These are phyloP conservation scores for Folsomia candida DNA, from an alignment of 2,888 invertebrate species.

Conservation along the genomic window DNA sequence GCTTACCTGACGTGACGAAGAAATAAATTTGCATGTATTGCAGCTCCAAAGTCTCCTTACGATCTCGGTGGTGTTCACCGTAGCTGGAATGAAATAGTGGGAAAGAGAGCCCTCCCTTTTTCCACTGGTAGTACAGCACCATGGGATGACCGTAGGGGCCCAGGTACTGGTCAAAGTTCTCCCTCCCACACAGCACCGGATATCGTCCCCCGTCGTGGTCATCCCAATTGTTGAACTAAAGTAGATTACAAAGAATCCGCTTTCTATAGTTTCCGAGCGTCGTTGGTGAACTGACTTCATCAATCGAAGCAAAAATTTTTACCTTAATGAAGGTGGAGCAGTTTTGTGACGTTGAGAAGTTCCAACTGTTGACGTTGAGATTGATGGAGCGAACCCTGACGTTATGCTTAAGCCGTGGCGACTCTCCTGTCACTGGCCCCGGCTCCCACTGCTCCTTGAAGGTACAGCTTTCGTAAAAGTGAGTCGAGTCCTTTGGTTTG, in stretches of 20 bases:
- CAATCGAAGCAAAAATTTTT: too few species aligned
- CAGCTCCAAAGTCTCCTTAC: slow-evolving; percentile 23
- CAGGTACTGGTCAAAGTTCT: slow-evolving; percentile 36
- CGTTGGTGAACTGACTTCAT: too few species aligned
- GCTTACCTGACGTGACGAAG: slow-evolving; percentile 23
- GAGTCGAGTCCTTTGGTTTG: slow-evolving; percentile 11
- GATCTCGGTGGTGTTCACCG: slow-evolving; percentile 22
- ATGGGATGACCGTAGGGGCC: slow-evolving; percentile 35
- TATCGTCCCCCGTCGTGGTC: slow-evolving; percentile 26
- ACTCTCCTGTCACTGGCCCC: not conserved
- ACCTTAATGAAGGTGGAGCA: slow-evolving; percentile 39
- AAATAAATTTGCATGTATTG: slow-evolving; percentile 42
- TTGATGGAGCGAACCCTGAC: slow-evolving; percentile 38
- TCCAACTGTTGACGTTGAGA: slow-evolving; percentile 33
- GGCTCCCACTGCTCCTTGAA: slow-evolving; percentile 14
- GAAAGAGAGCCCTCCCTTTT: slow-evolving; percentile 32
- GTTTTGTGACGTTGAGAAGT: slow-evolving; percentile 28
- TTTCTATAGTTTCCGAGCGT: not conserved
- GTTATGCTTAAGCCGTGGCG: not conserved
- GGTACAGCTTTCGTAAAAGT: slow-evolving; percentile 16
- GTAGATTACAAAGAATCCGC: not conserved
- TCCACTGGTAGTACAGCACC: slow-evolving; percentile 40
- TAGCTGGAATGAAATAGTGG: slow-evolving; percentile 39
- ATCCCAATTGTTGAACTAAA: slow-evolving; percentile 28
- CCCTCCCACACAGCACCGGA: slow-evolving; percentile 35